These are phyloP conservation scores for Thalassaphorura encarpata DNA, from an alignment of 1,140 invertebrate genomes.

Conservation along the genomic window DNA sequence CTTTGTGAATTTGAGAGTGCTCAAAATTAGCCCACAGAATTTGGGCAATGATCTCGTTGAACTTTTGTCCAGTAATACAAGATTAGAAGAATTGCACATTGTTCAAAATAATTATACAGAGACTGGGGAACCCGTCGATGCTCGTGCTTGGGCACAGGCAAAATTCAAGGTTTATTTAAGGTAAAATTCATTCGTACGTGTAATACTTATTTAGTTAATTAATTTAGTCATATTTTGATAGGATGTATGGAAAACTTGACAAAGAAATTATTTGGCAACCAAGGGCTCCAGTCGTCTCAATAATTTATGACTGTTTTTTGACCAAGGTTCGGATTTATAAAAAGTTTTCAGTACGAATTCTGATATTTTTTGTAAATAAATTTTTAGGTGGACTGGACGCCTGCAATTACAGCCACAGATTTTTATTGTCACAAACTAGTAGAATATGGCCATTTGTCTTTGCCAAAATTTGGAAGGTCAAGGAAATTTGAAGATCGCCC, in stretches of 20 bases:
- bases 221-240: constrained; percentile 1
- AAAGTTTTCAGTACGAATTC: constrained; percentile 30
- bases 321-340: constrained; percentile 42
- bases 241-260: constrained; percentile 35
- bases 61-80: constrained; percentile 50
- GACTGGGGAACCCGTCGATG: constrained; percentile 34
- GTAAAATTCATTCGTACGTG: background rate
- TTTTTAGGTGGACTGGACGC: constrained; percentile 40
- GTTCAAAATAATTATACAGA: constrained; percentile 59
- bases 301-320: constrained; percentile 54
- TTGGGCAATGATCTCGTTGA: constrained; percentile 63
- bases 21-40: constrained; percentile 58
- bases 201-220: background rate
- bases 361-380: constrained; percentile 22
- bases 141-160: constrained; percentile 22
- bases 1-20: constrained; percentile 54
- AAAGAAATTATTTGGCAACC: constrained; percentile 46
- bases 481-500: constrained; percentile 53
- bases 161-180: constrained; percentile 23
- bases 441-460: constrained; percentile 50
- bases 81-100: constrained; percentile 60
- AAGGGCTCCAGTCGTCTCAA: constrained; percentile 53
- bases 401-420: constrained; percentile 46
- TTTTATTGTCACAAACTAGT: constrained; percentile 47
- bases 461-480: constrained; percentile 49